These are phyloP conservation scores for Drosophila atroscutellata DNA, from an alignment of 2,888 invertebrate genomes.

Conservation along the genomic window DNA sequence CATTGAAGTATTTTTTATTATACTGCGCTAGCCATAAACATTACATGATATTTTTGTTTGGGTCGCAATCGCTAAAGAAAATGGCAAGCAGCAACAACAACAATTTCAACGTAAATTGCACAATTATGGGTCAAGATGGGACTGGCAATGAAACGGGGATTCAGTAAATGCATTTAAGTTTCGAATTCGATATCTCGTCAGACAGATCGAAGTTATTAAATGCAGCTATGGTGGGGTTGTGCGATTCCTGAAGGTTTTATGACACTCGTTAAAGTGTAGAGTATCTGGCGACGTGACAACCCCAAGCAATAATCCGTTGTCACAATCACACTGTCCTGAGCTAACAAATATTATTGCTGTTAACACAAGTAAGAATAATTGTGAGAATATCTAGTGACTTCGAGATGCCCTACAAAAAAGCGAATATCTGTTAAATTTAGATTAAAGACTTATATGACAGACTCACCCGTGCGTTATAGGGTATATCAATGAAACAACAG, in stretches of 20 bases:
- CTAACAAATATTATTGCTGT: slow-evolving; percentile 45
- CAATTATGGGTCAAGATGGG: slow-evolving; percentile 50
- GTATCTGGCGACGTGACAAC: slow-evolving; percentile 47
- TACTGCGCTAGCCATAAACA: slow-evolving; percentile 38
- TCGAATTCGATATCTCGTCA: slow-evolving; percentile 28
- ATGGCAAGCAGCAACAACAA: slow-evolving; percentile 28
- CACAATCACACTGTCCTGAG: slow-evolving; percentile 26
- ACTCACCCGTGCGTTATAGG: background rate
- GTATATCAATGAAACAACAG: background rate
- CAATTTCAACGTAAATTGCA: slow-evolving; percentile 54
- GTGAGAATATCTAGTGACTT: background rate
- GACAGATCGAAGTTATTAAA: slow-evolving; percentile 71
- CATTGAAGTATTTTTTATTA: slow-evolving; percentile 74
- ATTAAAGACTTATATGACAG: background rate
- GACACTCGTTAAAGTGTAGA: slow-evolving; percentile 42
- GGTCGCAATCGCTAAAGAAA: slow-evolving; percentile 21
- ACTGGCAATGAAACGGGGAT: background rate
- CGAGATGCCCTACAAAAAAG: background rate
- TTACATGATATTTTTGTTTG: slow-evolving; percentile 29
- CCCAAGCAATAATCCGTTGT: slow-evolving; percentile 32
- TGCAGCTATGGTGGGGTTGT: slow-evolving; percentile 61
- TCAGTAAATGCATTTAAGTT: slow-evolving; percentile 38
- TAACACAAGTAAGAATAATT: slow-evolving; percentile 1
- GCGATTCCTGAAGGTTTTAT: slow-evolving; percentile 36
- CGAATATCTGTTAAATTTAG: background rate